Evolutionary conservation across 2,797 vertebrate genomes (phyloP).

Genomic region (Australoheros facetus): DNA sequence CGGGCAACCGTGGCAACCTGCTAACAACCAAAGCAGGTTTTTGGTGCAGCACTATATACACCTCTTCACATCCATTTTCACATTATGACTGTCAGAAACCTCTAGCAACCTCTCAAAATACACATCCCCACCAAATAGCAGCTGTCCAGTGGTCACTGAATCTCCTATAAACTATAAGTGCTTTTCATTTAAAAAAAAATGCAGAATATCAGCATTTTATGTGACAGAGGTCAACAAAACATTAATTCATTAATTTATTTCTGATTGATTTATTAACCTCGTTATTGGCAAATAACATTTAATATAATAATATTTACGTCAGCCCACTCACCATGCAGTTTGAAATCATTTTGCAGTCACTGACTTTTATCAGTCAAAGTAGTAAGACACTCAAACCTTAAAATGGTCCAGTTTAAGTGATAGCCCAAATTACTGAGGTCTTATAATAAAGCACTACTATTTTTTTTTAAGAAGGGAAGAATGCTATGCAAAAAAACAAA

Average conservation of each 20-base stretch:
- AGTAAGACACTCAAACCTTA: not conserved
- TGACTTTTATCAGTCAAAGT: not conserved
- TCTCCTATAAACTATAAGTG: not conserved
- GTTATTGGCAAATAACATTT: not conserved
- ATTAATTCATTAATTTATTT: too few species aligned
- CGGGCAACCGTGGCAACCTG: not conserved
- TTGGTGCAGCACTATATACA: not conserved
- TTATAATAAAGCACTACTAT: rapidly evolving
- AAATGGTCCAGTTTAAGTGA: not conserved
- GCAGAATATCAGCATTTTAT: not conserved
- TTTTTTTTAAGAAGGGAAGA: not conserved
- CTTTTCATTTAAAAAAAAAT: not conserved
- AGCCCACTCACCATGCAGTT: not conserved
- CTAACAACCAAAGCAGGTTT: not conserved
- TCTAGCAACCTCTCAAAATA: not conserved
- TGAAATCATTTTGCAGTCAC: not conserved
- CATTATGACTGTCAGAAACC: not conserved
- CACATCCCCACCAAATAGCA: too few species aligned
- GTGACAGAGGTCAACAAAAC: too few species aligned
- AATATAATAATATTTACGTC: not conserved
- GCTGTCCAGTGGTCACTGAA: too few species aligned
- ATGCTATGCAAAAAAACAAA: not conserved
- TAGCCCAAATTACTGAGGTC: rapidly evolving
- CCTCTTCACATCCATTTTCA: not conserved
- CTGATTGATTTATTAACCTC: too few species aligned